Conservation (phyloP, 2,888 invertebrate genomes). For the Ophion obscuratus region DNA sequence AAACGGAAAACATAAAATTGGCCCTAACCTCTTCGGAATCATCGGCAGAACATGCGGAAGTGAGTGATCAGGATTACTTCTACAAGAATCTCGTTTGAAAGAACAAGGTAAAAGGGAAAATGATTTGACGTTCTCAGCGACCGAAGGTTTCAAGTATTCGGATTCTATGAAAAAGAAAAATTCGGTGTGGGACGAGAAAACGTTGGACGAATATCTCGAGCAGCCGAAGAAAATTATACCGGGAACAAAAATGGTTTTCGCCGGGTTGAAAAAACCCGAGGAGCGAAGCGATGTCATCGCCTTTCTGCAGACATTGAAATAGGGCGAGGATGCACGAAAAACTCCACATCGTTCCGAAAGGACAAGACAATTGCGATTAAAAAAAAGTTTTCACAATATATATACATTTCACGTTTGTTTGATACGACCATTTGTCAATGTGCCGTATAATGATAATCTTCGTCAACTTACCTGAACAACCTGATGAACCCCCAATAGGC, state of each 20-base stretch:
- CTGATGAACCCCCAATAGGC: constrained; percentile 90
- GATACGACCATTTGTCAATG: not conserved
- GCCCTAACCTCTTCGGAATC: constrained; percentile 89
- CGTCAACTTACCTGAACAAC: constrained; percentile 86
- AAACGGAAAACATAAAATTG: constrained; percentile 88
- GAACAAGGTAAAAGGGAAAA: not conserved
- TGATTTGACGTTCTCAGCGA: constrained; percentile 62
- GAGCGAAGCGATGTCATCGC: constrained; percentile 89
- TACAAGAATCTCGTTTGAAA: not conserved
- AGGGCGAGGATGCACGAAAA: constrained; percentile 3
- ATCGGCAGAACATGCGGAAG: constrained; percentile 84
- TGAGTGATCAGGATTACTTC: constrained; percentile 65
- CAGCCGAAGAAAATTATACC: constrained; percentile 91
- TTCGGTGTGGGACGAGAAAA: constrained; percentile 88
- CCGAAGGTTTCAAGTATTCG: constrained; percentile 86
- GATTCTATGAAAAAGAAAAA: constrained; percentile 88
- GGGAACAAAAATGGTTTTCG: constrained; percentile 91
- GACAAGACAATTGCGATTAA: not conserved
- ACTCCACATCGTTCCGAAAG: not conserved
- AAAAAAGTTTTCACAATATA: not conserved
- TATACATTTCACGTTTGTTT: not conserved
- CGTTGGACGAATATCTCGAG: constrained; percentile 88
- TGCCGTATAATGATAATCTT: not conserved
- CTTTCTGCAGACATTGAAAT: constrained; percentile 85
- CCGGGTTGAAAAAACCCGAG: constrained; percentile 88